Percentiles rank a stretch among this genome's conserved stretches.
These are phyloP conservation scores for Prietella phreatophila DNA, from an alignment of 2,113 vertebrate genomes.

Conservation along the genomic window DNA sequence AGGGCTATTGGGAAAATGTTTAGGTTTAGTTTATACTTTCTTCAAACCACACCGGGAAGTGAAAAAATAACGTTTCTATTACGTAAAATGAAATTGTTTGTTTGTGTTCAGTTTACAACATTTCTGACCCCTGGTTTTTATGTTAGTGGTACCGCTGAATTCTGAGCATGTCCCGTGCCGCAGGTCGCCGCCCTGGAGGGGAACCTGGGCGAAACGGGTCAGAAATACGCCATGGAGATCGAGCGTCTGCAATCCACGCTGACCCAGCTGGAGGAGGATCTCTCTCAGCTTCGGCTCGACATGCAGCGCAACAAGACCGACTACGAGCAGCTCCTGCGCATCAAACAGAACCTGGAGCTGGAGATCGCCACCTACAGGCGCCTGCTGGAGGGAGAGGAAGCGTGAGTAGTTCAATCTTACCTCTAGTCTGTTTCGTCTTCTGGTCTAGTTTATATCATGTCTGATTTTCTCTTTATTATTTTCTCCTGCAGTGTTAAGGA, in stretches of 20 bases:
- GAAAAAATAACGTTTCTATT: too few species aligned
- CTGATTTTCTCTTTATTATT: constrained; percentile 36
- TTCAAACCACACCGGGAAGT: not conserved
- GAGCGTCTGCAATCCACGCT: constrained; percentile 69
- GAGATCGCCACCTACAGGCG: constrained; percentile 80
- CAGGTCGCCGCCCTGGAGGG: constrained; percentile 72
- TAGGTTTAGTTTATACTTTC: not conserved
- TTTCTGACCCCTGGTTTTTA: not conserved
- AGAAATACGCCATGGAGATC: constrained; percentile 73
- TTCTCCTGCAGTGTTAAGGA: constrained; percentile 68
- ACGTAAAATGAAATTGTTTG: too few species aligned
- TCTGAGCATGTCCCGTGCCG: not conserved
- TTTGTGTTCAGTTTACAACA: too few species aligned
- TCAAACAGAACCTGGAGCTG: constrained; percentile 80
- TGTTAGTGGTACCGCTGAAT: not conserved
- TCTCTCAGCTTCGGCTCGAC: constrained; percentile 74
- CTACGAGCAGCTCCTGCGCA: constrained; percentile 77
- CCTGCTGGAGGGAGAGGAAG: constrained; percentile 77
- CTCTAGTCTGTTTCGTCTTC: not conserved
- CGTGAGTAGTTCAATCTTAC: constrained; percentile 56
- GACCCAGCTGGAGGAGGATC: constrained; percentile 72
- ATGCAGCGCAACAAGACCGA: constrained; percentile 77
- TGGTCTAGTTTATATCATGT: not conserved
- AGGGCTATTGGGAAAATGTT: not conserved
- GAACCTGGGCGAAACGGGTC: constrained; percentile 69